Conservation (phyloP, 2,888 invertebrate genomes). For the Bembecia ichneumoniformis region DNA sequence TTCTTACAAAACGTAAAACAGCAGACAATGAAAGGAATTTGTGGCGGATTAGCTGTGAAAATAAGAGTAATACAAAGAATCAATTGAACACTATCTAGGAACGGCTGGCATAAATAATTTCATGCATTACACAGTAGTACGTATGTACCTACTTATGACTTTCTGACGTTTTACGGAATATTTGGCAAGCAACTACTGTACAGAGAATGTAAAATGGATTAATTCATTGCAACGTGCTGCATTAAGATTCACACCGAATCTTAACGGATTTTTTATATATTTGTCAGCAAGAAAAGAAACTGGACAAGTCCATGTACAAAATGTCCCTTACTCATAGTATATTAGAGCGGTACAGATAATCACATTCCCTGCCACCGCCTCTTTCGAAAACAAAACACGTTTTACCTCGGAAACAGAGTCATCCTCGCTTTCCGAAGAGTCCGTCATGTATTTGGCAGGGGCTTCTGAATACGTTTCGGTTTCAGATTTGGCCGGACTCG, state of each 20-base stretch:
- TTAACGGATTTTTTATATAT: slow-evolving; percentile 17
- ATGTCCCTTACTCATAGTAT: slow-evolving; percentile 78
- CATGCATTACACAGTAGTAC: slow-evolving; percentile 66
- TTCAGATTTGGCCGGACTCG: slow-evolving; percentile 87
- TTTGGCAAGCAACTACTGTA: slow-evolving; percentile 69
- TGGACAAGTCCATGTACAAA: slow-evolving; percentile 69
- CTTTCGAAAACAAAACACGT: slow-evolving; percentile 70
- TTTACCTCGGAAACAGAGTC: slow-evolving; percentile 96
- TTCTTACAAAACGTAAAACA: slow-evolving; percentile 52
- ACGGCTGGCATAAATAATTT: slow-evolving; percentile 63
- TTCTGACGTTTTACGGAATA: slow-evolving; percentile 73
- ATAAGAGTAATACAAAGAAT: slow-evolving; percentile 50
- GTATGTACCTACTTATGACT: slow-evolving; percentile 70
- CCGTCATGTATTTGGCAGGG: slow-evolving; percentile 91
- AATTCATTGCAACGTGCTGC: slow-evolving; percentile 46
- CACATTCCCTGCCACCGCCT: slow-evolving; percentile 72
- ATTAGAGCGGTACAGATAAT: slow-evolving; percentile 73
- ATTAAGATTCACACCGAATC: slow-evolving; percentile 32
- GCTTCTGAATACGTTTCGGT: slow-evolving; percentile 89
- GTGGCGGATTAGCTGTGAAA: slow-evolving; percentile 33
- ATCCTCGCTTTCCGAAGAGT: slow-evolving; percentile 96
- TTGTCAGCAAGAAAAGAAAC: slow-evolving; percentile 35
- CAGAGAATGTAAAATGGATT: slow-evolving; percentile 49
- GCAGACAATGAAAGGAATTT: slow-evolving; percentile 53
- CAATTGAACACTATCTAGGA: slow-evolving; percentile 54